Percentiles rank a stretch among this genome's conserved stretches.
Conservation (phyloP, 2,113 vertebrate genomes). For the Myrmecobius fasciatus region DNA sequence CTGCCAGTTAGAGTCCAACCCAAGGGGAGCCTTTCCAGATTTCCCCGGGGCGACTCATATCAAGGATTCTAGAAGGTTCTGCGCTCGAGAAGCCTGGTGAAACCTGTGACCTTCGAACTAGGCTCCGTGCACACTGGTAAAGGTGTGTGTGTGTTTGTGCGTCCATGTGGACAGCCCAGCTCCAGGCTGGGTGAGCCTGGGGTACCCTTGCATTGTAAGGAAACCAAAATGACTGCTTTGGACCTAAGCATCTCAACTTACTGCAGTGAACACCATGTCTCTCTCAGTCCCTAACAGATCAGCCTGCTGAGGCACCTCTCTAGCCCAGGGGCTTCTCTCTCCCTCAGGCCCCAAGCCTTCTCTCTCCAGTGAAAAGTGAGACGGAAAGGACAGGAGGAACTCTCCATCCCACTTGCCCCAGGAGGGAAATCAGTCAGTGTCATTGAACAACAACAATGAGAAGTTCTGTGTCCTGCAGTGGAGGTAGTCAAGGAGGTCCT, state of each 20-base stretch:
- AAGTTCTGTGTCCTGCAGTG: slow-evolving; percentile 39
- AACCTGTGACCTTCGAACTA: neutral
- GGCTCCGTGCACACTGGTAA: neutral
- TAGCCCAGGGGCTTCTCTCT: neutral
- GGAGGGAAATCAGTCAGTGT: neutral
- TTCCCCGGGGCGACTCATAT: neutral
- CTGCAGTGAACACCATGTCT: neutral
- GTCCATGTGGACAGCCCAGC: neutral
- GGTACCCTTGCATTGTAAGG: neutral
- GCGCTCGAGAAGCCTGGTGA: neutral
- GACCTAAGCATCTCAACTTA: slow-evolving; percentile 10
- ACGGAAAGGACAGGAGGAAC: slow-evolving; percentile 24
- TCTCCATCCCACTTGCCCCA: neutral
- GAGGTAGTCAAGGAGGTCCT: neutral
- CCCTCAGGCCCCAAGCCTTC: slow-evolving; percentile 8
- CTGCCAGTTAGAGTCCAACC: neutral
- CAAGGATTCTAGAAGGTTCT: neutral
- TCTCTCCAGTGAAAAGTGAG: slow-evolving; percentile 48
- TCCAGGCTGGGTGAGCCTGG: neutral
- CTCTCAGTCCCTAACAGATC: slow-evolving; percentile 18
- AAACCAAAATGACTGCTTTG: slow-evolving; percentile 9
- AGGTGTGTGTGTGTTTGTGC: neutral
- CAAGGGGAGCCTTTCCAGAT: neutral
- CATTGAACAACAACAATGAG: slow-evolving; percentile 30
- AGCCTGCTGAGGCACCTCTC: slow-evolving; percentile 22